A percentile compares a stretch with the other conserved stretches of the same genome.
phyloP scores from a whole-genome alignment of 2,797 vertebrate genomes.

The Eulemur mongoz region DNA sequence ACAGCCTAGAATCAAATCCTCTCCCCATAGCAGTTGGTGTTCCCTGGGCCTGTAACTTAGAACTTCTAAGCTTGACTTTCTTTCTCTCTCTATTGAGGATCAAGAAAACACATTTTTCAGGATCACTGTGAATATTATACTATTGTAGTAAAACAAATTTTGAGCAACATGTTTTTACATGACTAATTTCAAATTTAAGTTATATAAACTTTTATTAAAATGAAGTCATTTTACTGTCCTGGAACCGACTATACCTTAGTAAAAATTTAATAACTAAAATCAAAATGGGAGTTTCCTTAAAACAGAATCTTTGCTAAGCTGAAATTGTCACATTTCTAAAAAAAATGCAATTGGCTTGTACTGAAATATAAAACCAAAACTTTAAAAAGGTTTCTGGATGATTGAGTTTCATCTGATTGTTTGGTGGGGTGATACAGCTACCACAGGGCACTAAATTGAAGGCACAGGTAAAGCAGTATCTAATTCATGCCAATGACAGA shows the following conservation, averaged over 20 bases:
- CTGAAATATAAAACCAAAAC: slow-evolving; percentile 11
- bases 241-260: slow-evolving; percentile 3
- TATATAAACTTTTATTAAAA: neutral
- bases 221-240: slow-evolving; percentile 35
- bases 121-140: neutral
- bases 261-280: slow-evolving; percentile 1
- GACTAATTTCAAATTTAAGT: neutral
- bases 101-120: neutral
- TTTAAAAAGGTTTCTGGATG: slow-evolving; percentile 29
- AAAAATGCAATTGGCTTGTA: neutral
- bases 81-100: neutral
- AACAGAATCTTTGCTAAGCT: neutral
- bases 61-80: neutral
- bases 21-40: neutral
- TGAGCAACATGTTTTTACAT: slow-evolving; percentile 4
- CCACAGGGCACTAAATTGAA: neutral
- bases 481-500: neutral
- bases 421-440: neutral
- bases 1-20: neutral
- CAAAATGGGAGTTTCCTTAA: neutral
- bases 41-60: neutral
- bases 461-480: neutral
- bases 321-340: neutral
- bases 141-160: slow-evolving; percentile 26
- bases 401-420: neutral